Evolutionary conservation across 1,140 invertebrate species (phyloP).

Genomic region (Ptiloglossa arizonensis): DNA sequence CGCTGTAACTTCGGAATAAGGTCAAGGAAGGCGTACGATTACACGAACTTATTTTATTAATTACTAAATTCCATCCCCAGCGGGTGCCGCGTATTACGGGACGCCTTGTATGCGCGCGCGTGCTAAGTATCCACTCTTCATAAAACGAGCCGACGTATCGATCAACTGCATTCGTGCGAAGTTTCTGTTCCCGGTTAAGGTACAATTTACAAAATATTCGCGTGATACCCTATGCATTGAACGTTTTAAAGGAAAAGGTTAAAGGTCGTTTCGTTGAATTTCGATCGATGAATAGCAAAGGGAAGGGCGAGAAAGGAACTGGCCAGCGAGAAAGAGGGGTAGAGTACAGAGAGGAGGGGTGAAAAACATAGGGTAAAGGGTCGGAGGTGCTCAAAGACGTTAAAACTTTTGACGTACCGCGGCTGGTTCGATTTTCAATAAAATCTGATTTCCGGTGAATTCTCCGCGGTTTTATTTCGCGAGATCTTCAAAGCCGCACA

Average conservation of each 20-base stretch:
- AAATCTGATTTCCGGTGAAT: conserved; percentile 48
- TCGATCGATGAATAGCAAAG: conserved; percentile 42
- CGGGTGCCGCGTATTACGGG: too few species aligned
- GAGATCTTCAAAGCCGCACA: conserved; percentile 35
- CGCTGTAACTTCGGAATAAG: too few species aligned
- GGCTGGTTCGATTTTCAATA: conserved; percentile 61
- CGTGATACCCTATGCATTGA: conserved; percentile 33
- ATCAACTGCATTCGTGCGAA: conserved; percentile 62
- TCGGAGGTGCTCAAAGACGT: conserved; percentile 31
- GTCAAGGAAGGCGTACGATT: too few species aligned
- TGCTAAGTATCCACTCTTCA: conserved; percentile 26
- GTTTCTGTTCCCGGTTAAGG: conserved; percentile 52
- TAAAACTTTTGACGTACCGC: conserved; percentile 55
- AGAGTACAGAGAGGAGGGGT: neutral
- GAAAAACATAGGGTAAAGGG: neutral
- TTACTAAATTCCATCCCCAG: too few species aligned
- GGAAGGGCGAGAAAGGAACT: neutral
- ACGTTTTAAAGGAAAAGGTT: conserved; percentile 37
- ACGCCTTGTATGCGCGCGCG: neutral
- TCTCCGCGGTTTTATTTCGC: conserved; percentile 48
- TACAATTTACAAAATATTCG: conserved; percentile 61
- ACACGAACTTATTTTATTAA: too few species aligned
- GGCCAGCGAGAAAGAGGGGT: neutral
- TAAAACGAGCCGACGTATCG: conserved; percentile 56
- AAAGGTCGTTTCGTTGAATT: conserved; percentile 50